phyloP scores from a whole-genome alignment of 2,113 vertebrate species.

The Phalacrocorax aristotelis region DNA sequence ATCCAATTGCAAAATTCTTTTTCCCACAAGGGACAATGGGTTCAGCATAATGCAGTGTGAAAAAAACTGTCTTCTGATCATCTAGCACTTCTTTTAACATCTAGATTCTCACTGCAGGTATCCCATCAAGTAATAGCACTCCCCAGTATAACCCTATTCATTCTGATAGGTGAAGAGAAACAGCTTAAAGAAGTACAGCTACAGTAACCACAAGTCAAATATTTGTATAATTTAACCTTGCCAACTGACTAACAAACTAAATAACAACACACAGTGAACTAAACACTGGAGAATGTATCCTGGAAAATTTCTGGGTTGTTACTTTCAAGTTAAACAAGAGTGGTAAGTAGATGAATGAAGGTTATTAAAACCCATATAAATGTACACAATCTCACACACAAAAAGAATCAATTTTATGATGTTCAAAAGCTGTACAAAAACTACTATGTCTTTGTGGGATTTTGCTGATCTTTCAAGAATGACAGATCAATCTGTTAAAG shows the following conservation, averaged over 20 bases:
- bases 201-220: background rate
- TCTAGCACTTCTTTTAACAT: background rate
- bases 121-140: background rate
- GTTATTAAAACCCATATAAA: background rate
- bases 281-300: background rate
- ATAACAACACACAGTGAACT: background rate
- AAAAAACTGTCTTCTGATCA: background rate
- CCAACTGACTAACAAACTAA: background rate
- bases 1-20: background rate
- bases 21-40: background rate
- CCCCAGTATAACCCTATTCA: background rate
- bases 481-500: conserved; percentile 50
- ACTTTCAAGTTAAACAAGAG: background rate
- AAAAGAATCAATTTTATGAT: background rate
- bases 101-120: background rate
- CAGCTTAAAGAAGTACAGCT: background rate
- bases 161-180: background rate
- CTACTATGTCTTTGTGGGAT: background rate
- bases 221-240: background rate
- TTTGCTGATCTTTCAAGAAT: conserved; percentile 44
- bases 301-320: background rate
- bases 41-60: background rate
- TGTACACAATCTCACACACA: background rate
- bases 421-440: conserved; percentile 10
- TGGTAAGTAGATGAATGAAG: background rate